Evolutionary conservation across 2,113 vertebrate genomes (phyloP), one percentile per base, ranked within the genome.

Genomic region (Pyxicephalus adspersus): DNA sequence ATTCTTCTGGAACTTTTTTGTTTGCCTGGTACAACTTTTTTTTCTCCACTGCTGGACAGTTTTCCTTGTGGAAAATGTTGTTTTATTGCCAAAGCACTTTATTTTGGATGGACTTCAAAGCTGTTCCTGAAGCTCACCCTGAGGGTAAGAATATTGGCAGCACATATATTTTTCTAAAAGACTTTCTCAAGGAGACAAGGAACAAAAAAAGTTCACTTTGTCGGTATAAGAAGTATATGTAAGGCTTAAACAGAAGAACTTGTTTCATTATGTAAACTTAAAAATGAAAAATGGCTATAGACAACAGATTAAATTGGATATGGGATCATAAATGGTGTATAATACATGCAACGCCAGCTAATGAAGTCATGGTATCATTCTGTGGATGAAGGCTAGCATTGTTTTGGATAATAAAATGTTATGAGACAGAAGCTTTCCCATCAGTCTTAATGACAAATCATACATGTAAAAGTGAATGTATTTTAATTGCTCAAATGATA

Each of bases 1-100:
- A 50, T 61, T 5, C 4, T 52, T 8, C 50, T 64, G 57, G 38
- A 55, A 45, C 6, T 51, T 64, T 64, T 64, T 31, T 28, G 51
- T 63, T 81, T 71, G 38, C 58, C 45, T 64, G 58, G 20, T 80
- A 68, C 34, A 45, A 51, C 15, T 54, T 65, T 52, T n/a, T 51
- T 25, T 65, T 65, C 61, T 52, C 38, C 8, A 20, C 54, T 54
- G 63, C 31, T 64, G 31, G 34, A 31, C 29, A 55, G 20, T 34
- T 23, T 28, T 18, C 45, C 28, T 45, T 45, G 26, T 64, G 38
- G 28, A 25, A 25, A 71, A 31, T 6, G 18, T 20, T 31, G 4
- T 78, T 51, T 58, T 25, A 29, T 57, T 70, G 29, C 64, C 25
- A 68, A 68, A 68, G 77, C 66, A 80, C 77, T 72, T 80, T 80